Base-by-base conservation (phyloP, 2,113 vertebrate species). In the Silurus asotus region DNA sequence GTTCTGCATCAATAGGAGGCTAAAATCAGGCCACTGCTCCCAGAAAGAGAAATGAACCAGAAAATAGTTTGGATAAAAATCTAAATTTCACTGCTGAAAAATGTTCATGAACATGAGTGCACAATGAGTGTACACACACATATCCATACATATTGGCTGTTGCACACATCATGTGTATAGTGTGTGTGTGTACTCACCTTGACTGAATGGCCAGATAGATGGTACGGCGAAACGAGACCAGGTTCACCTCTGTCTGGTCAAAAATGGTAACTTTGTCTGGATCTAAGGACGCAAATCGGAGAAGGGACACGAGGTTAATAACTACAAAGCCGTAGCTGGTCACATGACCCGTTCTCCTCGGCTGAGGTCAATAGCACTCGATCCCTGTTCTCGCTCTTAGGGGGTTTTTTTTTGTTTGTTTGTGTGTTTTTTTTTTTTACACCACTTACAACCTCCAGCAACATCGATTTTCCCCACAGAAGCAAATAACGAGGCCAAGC, bases 151-250 rank as follows among this genome's bases (percentile, higher is more conserved):
- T 37, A 37, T 37, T 37, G 37, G 37, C 37, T 37, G 37, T 37
- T 37, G 37, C 37, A 37, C 37, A 37, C 37, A 37, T 37, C 37
- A 37, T 37, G 67, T 28, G 72, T 28, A 67, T 9, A 62, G 28
- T 61, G 61, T 55, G 61, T 55, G 61, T 56, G 53, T 53, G 28
- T 49, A 72, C 91, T 93, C 95, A 99, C 98, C 98, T 99, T 91
- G 98, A 99, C 86, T 99, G 98, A 90, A 99, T 99, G 87, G 97
- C 97, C 37, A 99, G 97, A 94, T 99, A 99, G 94, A 99, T 99
- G 83, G 97, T 98, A 90, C 97, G 96, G 84, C 98, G 97, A 89
- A 99, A 99, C 5, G 97, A 96, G 2, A 99, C 98, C 87, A 99
- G 93, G 92, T 99, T 99, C 92, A 99, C 96, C 94, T 99, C 98